Evolutionary conservation across 1,140 invertebrate genomes (phyloP).

Genomic region (Lysiphlebus fabarum): DNA sequence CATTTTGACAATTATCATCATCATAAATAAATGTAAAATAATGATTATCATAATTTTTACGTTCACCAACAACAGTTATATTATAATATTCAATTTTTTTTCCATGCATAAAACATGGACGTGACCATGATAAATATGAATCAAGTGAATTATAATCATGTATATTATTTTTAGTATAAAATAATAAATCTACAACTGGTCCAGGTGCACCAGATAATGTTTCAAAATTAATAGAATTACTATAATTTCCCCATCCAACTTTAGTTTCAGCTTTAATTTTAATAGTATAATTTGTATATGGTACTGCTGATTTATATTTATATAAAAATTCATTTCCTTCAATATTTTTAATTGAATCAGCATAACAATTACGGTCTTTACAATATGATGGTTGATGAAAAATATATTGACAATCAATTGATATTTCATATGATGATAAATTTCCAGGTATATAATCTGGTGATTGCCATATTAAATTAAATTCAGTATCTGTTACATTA

Average conservation of each 20-base stretch:
- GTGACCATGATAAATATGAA: conserved; percentile 36
- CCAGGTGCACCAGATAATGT: conserved; percentile 32
- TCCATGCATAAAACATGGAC: conserved; percentile 39
- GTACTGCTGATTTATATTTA: conserved; percentile 23
- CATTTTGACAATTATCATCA: conserved; percentile 24
- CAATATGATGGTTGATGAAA: conserved; percentile 25
- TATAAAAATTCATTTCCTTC: conserved; percentile 19
- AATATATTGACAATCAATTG: conserved; percentile 21
- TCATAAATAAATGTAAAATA: conserved; percentile 16
- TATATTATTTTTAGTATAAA: conserved; percentile 23
- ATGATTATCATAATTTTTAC: conserved; percentile 25
- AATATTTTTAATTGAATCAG: conserved; percentile 9
- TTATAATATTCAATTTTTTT: conserved; percentile 34
- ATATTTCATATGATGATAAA: conserved; percentile 35
- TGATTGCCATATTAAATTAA: conserved; percentile 36
- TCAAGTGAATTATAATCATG: conserved; percentile 34
- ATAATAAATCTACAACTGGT: conserved; percentile 33
- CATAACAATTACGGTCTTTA: background rate
- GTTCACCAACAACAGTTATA: conserved; percentile 30
- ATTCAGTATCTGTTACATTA: conserved; percentile 32
- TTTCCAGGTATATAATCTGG: conserved; percentile 37
- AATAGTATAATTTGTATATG: conserved; percentile 35
- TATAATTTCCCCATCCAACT: conserved; percentile 38
- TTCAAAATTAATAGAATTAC: conserved; percentile 20
- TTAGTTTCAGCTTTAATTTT: conserved; percentile 37